Percentiles rank a stretch among this genome's conserved stretches.
phyloP scores from a whole-genome alignment of 2,888 invertebrate species.

The Dascillus cervinus region DNA sequence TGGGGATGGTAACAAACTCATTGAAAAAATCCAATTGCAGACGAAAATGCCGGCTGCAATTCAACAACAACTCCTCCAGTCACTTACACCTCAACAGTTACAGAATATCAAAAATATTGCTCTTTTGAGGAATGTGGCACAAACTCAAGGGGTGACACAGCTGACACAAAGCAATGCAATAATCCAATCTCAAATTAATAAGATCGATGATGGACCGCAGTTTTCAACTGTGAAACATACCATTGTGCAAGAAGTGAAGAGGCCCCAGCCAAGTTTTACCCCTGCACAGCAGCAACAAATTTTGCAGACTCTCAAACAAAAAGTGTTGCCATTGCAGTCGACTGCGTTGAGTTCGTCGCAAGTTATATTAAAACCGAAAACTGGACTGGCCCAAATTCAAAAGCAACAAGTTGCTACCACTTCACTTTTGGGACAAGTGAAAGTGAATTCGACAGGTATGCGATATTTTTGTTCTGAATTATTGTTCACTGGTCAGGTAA shows the following conservation, averaged over 20 bases:
- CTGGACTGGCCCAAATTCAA: conserved; percentile 39
- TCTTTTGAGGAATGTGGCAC: conserved; percentile 28
- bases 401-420: conserved; percentile 32
- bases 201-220: conserved; percentile 6
- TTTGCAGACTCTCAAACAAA: conserved; percentile 40
- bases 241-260: conserved; percentile 23
- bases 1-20: too few relatives aligned
- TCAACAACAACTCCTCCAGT: conserved; percentile 36
- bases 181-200: conserved; percentile 2
- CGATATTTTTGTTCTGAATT: too few relatives aligned
- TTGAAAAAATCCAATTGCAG: too few relatives aligned
- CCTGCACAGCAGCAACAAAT: conserved; percentile 43
- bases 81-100: conserved; percentile 35
- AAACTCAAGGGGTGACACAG: conserved; percentile 16
- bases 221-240: conserved; percentile 17
- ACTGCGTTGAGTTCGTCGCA: conserved; percentile 30
- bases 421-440: conserved; percentile 29
- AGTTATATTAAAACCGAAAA: conserved; percentile 40
- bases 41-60: conserved; percentile 20
- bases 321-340: conserved; percentile 35
- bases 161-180: conserved; percentile 4
- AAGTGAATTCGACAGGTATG: conserved; percentile 29
- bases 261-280: conserved; percentile 32
- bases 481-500: too few relatives aligned
- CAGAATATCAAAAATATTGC: conserved; percentile 40